Evolutionary conservation across 30 jellyfish, hydroid and myxozoan genomes (phyloP).

Genomic region (Cassiopea andromeda): DNA sequence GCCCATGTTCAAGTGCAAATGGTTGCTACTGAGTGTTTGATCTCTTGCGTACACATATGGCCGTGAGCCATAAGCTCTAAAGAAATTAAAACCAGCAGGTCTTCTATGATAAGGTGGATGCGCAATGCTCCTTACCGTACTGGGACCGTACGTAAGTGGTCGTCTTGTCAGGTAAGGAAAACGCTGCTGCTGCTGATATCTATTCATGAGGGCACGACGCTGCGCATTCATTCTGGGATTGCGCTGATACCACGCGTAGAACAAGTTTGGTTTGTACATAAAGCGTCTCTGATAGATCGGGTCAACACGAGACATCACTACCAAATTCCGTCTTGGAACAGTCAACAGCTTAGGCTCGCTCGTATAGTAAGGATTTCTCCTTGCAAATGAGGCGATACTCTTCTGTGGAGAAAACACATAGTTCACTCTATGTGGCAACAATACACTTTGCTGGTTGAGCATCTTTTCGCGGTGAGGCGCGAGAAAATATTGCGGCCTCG

Average conservation of each 20-base stretch:
- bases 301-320: not conserved
- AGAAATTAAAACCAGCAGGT: not conserved
- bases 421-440: conserved; percentile 22
- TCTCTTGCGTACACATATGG: conserved; percentile 38
- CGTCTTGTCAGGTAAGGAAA: conserved; percentile 18
- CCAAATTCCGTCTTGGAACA: conserved; percentile 30
- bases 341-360: conserved; percentile 16
- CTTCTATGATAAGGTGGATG: not conserved
- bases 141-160: conserved; percentile 34
- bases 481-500: not conserved
- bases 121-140: conserved; percentile 29
- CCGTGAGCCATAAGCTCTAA: conserved; percentile 14
- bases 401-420: not conserved
- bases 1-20: conserved; percentile 55
- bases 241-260: not conserved
- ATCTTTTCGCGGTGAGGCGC: conserved; percentile 9
- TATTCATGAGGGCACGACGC: not conserved
- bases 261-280: conserved; percentile 7
- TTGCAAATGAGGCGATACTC: conserved; percentile 25
- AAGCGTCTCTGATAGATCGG: not conserved
- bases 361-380: conserved; percentile 26
- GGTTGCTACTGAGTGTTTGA: conserved; percentile 49
- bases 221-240: conserved; percentile 10
- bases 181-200: conserved; percentile 4
- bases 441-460: not conserved